Conservation (phyloP, 2,113 vertebrate genomes). For the Trematocara zebra region DNA sequence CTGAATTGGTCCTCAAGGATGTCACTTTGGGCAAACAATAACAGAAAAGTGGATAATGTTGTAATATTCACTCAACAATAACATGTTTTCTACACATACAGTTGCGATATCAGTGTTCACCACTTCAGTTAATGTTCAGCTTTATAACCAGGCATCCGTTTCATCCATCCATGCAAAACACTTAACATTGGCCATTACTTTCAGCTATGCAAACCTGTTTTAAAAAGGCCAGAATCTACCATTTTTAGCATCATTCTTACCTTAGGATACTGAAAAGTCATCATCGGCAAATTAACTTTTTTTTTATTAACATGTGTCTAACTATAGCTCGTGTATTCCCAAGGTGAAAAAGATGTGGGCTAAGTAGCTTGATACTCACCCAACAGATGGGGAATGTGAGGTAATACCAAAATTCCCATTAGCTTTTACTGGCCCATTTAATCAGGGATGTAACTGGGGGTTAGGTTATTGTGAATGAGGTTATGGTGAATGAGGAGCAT, state of each 20-base stretch:
- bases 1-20: neutral
- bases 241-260: neutral
- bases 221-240: neutral
- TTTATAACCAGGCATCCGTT: neutral
- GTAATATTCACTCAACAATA: neutral
- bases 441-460: conserved; percentile 10
- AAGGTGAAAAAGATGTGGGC: conserved; percentile 14
- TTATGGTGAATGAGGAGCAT: conserved; percentile 17
- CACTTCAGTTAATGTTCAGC: neutral
- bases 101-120: neutral
- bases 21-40: neutral
- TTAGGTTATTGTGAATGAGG: conserved; percentile 26
- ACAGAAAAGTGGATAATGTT: neutral
- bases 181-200: neutral
- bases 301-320: neutral
- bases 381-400: conserved; percentile 7
- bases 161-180: neutral
- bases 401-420: conserved; percentile 37
- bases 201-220: neutral
- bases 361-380: neutral
- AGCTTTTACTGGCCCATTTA: conserved; percentile 35
- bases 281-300: conserved; percentile 1
- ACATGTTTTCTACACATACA: neutral
- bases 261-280: conserved; percentile 2
- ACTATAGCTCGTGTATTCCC: conserved; percentile 34